Evolutionary conservation across 2,888 invertebrate genomes (phyloP), one percentile per base, ranked within the genome.

Genomic region (Apodemia hepburni): DNA sequence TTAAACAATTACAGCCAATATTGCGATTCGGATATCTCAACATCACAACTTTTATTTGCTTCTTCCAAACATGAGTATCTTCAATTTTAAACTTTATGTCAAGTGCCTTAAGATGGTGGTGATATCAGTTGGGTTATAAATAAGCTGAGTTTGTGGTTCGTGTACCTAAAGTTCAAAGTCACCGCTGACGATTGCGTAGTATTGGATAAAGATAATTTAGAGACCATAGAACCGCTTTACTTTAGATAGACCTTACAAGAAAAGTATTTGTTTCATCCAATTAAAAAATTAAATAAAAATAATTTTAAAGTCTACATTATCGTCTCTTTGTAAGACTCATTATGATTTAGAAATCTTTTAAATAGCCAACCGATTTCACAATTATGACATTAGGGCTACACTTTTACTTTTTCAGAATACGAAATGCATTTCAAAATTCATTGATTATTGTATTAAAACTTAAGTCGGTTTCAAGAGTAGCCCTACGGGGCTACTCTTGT

Each of bases 1-100:
- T 82, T 82, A 81, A 82, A 77, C 84, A 85, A 87, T 87, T 86
- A 85, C 81, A 77, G 72, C 76, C 85, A 85, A 85, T 87, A 80
- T 82, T 73, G 74, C 73, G 73, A 69, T 73, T 58, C 73, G 70
- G 76, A 73, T 75, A 79, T 77, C 71, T 70, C 66, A 61, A 71
- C 68, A 62, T 51, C 59, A 70, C 68, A 71, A 67, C 38, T 11
- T 35, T 38, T 35, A 60, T 49, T 57, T 64, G 66, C 64, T 62
- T 51, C 27, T 38, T 38, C 42, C 57, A 63, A 64, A 62, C 27
- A 11, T 9, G 6, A 33, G 17, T 42, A 42, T 57, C 33, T 15
- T 7, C n/a, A 64, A 70, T 59, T 62, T 61, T 58, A 42, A 69
- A 69, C 69, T 63, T 74, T 71, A 63, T 45, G 0, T 9, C 4